Evolutionary conservation across 2,888 invertebrate species (phyloP), one percentile per base, ranked within the genome.

Genomic region (Leptothorax acervorum): DNA sequence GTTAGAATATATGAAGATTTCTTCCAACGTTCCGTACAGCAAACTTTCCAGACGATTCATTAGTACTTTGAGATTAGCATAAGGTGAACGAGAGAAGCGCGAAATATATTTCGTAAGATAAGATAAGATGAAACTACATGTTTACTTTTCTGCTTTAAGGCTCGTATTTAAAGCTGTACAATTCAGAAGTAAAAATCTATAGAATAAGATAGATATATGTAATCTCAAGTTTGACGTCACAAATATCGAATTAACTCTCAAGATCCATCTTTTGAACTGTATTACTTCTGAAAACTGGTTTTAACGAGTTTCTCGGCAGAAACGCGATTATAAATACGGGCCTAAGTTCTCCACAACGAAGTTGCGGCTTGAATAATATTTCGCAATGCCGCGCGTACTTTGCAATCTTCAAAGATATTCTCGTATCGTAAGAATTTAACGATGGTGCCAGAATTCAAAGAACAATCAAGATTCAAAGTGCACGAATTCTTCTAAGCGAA

Each of bases 331-430:
- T 12, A 42, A 65, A 65, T 42, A 65, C 12, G 3, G 42, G 39
- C 45, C 55, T 42, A 57, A 70, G 55, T 71, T 71, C 39, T 4
- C 18, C 35, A 12, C 35, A 12, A 45, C 18, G 12, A 48, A 48
- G 57, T 71, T 57, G 57, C 55, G 71, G 71, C 18, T 48, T 79
- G 57, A 71, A 71, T 79, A 79, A 79, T 39, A 31, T 63, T 63
- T 63, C 39, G n/a, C 5, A 63, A 39, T 11, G 11, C n/a, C 5
- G 2, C 15, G 45, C 15, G 45, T 23, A 66, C 45, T 57, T 71
- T 2, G n/a, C 23, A 15, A 23, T 42, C 45, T 70, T 71, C 79
- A 79, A 79, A 79, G 71, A 35, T 57, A 35, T 71, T 79, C 79
- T 60, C 35, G 31, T 45, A 57, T 71, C 45, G 31, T 60, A 57